phyloP scores from a whole-genome alignment of 2,797 vertebrate genomes.

The Macropodus opercularis region DNA sequence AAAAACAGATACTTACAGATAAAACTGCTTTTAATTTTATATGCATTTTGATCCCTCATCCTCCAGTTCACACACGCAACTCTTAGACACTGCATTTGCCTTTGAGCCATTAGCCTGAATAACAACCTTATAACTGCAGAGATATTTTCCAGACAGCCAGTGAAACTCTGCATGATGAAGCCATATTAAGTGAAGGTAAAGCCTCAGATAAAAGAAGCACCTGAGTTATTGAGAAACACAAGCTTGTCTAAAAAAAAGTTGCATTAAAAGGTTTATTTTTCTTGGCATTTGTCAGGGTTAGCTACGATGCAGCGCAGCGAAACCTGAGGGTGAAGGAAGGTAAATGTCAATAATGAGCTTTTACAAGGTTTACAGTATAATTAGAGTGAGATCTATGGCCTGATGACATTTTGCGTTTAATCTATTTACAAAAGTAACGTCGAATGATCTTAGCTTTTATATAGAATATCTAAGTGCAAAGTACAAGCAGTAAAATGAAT shows the following conservation, averaged over 20 bases:
- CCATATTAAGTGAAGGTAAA: slow-evolving; percentile 53
- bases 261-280: slow-evolving; percentile 19
- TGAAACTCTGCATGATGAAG: slow-evolving; percentile 17
- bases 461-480: background rate
- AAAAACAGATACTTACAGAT: slow-evolving; percentile 43
- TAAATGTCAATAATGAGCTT: slow-evolving; percentile 48
- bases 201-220: slow-evolving; percentile 36
- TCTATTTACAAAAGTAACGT: slow-evolving; percentile 19
- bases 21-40: slow-evolving; percentile 39
- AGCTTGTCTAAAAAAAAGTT: slow-evolving; percentile 50
- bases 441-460: slow-evolving; percentile 2
- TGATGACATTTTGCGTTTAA: slow-evolving; percentile 37
- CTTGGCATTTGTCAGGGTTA: slow-evolving; percentile 12
- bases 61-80: slow-evolving; percentile 12
- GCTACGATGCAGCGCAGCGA: slow-evolving; percentile 19
- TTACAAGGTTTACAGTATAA: slow-evolving; percentile 39
- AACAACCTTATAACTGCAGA: slow-evolving; percentile 44
- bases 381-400: slow-evolving; percentile 36
- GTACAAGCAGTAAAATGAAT: background rate
- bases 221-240: slow-evolving; percentile 43
- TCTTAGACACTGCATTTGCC: slow-evolving; percentile 32
- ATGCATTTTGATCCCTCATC: slow-evolving; percentile 13
- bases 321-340: slow-evolving; percentile 17
- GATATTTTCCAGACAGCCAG: slow-evolving; percentile 37
- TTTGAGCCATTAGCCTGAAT: slow-evolving; percentile 45